Evolutionary conservation across 2,113 vertebrate species (phyloP), one percentile per base, ranked within the genome.

Genomic region (Psephotus haematonotus): DNA sequence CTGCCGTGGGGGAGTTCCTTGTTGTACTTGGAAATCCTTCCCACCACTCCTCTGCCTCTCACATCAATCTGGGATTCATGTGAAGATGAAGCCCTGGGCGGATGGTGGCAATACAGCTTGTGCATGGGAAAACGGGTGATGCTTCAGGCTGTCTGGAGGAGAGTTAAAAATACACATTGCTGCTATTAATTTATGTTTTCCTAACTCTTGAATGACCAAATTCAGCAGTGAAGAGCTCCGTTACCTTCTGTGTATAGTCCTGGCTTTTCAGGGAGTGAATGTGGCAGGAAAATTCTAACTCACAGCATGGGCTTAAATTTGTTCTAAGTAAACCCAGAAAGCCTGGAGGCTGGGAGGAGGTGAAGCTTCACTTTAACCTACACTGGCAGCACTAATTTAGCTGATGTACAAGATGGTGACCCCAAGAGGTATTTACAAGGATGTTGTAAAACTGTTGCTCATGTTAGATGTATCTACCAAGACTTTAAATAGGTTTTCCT

Each of bases 1-100:
- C 22, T 85, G 59, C 23, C 33, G 35, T 35, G 28, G 18, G 18
- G 24, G 7, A 49, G 6, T 44, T 82, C 15, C 35, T 59, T 68
- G 44, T 41, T 1, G 0, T 28, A 13, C 18, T 37, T 68, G 24
- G 31, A 78, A 77, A 77, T 72, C 17, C 22, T n/a, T 76, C 41
- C 27, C 46, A 19, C 46, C 5, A 1, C 39, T 81, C 20, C 37
- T 62, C 37, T 62, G 25, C 8, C 5, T 35, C 64, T 72, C 1
- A 0, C 35, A 8, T 59, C 79, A 43, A 1, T 35, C 5, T 59
- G 71, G 57, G 18, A 9, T 17, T 69, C 20, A 0, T 3, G 15
- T 17, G 37, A 67, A 72, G 29, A 25, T 59, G 46, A 31, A 69
- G 33, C 3, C n/a, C 63, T 37, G 37, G 4, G 18, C 72, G 55